phyloP scores from a whole-genome alignment of 1,140 invertebrate species.

The Batillaria attramentaria region DNA sequence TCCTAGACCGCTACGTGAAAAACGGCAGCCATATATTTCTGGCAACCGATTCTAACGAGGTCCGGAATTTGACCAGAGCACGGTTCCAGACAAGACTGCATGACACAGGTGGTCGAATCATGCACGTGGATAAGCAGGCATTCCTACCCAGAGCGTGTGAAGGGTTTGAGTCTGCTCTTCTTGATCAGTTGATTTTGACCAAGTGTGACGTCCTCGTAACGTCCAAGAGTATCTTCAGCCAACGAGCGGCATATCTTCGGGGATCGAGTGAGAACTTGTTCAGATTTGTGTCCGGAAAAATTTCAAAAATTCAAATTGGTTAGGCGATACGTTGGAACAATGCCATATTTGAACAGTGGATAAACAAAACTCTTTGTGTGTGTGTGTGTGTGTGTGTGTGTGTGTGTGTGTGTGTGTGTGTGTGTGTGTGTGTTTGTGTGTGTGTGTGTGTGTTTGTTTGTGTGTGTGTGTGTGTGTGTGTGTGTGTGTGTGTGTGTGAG shows the following conservation, averaged over 20 bases:
- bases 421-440: no score
- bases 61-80: constrained; percentile 17
- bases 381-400: no score
- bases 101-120: constrained; percentile 38
- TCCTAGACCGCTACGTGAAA: constrained; percentile 28
- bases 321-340: no score
- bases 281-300: background rate
- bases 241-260: constrained; percentile 9
- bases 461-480: no score
- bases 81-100: constrained; percentile 28
- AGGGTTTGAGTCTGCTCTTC: constrained; percentile 39
- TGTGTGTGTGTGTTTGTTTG: no score
- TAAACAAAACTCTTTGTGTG: no score
- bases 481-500: no score
- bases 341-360: no score
- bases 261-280: constrained; percentile 24
- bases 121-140: constrained; percentile 46
- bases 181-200: constrained; percentile 46
- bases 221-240: constrained; percentile 42
- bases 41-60: constrained; percentile 39
- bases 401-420: no score
- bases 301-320: background rate
- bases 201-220: constrained; percentile 44
- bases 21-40: constrained; percentile 39
- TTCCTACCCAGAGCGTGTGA: constrained; percentile 16